These are phyloP conservation scores for Albula goreensis DNA, from an alignment of 2,113 vertebrate species.

Conservation along the genomic window DNA sequence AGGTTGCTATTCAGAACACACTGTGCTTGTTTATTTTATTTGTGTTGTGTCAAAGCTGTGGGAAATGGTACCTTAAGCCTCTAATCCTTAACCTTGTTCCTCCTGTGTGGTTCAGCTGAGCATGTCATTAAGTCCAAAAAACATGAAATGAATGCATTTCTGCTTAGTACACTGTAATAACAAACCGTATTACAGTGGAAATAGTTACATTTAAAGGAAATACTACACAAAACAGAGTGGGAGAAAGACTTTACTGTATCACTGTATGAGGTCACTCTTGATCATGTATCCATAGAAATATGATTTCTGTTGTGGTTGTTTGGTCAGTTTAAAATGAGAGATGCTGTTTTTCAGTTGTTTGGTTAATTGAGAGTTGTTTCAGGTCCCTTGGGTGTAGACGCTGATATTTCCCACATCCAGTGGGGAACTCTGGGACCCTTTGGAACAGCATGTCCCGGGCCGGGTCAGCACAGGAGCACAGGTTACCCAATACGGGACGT, in stretches of 20 bases:
- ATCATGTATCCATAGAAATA: too few species aligned
- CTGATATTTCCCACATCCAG: neutral
- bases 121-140: neutral
- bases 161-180: neutral
- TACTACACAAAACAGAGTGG: neutral
- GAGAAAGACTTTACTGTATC: neutral
- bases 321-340: too few species aligned
- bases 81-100: neutral
- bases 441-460: constrained; percentile 14
- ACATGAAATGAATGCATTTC: neutral
- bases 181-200: neutral
- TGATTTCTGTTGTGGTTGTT: too few species aligned
- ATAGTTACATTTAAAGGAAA: neutral
- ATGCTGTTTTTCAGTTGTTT: neutral
- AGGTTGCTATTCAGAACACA: constrained; percentile 9
- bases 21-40: neutral
- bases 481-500: neutral
- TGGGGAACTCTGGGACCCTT: neutral
- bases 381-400: neutral
- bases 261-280: neutral
- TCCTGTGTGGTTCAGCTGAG: neutral
- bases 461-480: constrained; percentile 4
- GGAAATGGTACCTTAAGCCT: neutral
- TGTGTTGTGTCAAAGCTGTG: neutral
- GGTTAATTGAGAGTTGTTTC: too few species aligned